phyloP scores from a whole-genome alignment of 2,797 vertebrate species.

The Carapus acus region DNA sequence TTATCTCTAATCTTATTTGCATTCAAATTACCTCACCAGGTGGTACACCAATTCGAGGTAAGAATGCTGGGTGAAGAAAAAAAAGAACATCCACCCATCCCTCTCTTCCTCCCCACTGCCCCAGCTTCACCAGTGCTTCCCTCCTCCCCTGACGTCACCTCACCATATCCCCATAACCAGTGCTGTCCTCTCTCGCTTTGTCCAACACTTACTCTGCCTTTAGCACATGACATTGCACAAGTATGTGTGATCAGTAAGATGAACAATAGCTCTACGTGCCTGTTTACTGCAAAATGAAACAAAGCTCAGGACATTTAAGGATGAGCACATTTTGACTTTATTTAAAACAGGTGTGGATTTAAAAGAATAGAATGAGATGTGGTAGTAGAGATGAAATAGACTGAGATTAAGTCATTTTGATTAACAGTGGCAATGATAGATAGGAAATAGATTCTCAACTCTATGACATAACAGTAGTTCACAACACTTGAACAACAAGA shows the following conservation, averaged over 20 bases:
- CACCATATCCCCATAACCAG: constrained; percentile 70
- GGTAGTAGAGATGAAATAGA: no score
- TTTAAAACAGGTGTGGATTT: no score
- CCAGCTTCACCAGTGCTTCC: constrained; percentile 14
- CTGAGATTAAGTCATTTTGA: no score
- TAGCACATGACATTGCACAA: constrained; percentile 18
- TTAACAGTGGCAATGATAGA: no score
- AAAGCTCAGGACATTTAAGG: no score
- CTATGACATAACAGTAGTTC: no score
- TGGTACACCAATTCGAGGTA: constrained; percentile 99
- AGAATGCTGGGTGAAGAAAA: constrained; percentile 88
- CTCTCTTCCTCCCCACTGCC: constrained; percentile 7
- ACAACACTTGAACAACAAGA: no score
- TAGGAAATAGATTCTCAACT: no score
- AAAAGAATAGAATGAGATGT: no score
- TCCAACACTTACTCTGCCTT: constrained; percentile 43
- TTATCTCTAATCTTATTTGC: constrained; percentile 99
- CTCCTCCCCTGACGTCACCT: constrained; percentile 28
- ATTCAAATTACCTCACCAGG: constrained; percentile 99
- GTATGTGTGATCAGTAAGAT: constrained; percentile 10
- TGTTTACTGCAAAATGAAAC: no score
- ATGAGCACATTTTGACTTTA: no score
- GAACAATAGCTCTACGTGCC: no score
- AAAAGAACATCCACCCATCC: constrained; percentile 66
- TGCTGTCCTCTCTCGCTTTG: constrained; percentile 61